Evolutionary conservation across 2,113 vertebrate species (phyloP).

Genomic region (Cynocephalus volans): DNA sequence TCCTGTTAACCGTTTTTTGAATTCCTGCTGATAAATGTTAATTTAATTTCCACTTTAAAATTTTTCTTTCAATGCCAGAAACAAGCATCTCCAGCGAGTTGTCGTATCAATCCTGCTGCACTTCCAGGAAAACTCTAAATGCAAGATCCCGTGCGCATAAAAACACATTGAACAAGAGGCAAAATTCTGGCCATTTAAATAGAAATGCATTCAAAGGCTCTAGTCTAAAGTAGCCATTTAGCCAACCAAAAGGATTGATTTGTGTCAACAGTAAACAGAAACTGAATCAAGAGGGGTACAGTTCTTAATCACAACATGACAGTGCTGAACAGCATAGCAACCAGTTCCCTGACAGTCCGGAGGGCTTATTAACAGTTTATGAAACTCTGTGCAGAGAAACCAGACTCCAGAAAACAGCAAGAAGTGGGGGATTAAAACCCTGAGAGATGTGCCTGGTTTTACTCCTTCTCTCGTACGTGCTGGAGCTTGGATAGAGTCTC

Average conservation of each 20-base stretch:
- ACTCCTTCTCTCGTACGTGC: no score
- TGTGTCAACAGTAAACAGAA: neutral
- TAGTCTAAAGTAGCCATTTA: neutral
- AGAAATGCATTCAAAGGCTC: neutral
- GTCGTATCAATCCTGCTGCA: no score
- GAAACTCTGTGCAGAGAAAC: neutral
- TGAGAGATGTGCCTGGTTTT: neutral
- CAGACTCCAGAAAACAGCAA: neutral
- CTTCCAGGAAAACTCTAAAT: neutral
- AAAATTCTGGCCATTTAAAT: neutral
- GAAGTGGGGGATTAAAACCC: neutral
- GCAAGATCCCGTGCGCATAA: neutral
- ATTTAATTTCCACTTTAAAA: no score
- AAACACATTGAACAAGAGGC: neutral
- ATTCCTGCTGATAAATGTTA: neutral
- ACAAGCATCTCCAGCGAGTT: no score
- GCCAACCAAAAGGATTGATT: neutral
- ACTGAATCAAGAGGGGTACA: neutral
- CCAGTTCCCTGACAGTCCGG: neutral
- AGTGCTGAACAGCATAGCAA: neutral
- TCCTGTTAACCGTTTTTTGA: neutral
- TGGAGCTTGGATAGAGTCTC: neutral
- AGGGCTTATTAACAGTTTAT: neutral
- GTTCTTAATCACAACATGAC: neutral
- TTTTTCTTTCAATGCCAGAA: no score